Evolutionary conservation across 2,888 invertebrate species (phyloP), one percentile per base, ranked within the genome.

Genomic region (Margaritifera margaritifera): DNA sequence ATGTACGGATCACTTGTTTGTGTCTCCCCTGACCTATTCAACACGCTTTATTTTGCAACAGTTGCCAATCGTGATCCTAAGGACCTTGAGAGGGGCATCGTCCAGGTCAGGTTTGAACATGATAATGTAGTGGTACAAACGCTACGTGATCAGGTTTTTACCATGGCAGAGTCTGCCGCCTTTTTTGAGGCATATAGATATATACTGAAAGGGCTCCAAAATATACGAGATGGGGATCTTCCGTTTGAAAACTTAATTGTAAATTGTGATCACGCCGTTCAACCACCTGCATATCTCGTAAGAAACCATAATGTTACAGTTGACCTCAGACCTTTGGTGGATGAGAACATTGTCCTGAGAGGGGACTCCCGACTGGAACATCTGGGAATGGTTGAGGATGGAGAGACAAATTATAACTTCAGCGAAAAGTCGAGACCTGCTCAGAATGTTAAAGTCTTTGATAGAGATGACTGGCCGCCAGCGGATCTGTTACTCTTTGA

Each of bases 121-220:
- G 71, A 69, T 58, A 51, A 66, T 68, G 59, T 54, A 27, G 68
- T 66, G 6, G 64, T 72, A 8, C 68, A 69, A 18, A 51, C 55
- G 20, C 51, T 77, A 15, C 68, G 69, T 53, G 62, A 58, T 22
- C 62, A 57, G 22, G 53, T 68, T 24, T 86, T 81, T 67, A 73
- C 93, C 0, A 94, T 95, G 94, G 92, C 94, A 3, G 95, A 95
- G 87, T 93, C 94, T 64, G 93, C 93, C 64, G 93, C 94, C 0
- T 96, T 94, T 88, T 95, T 95, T 86, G 95, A 95, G 84, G 94
- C 95, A 0, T 96, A 95, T 85, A 92, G 93, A 74, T 93, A 94
- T 83, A 94, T 95, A 0, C 90, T 95, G 65, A 92, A 91, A 77
- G 94, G 93, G n/a, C 86, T 96, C 42, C 92, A 94, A 82, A 89